Evolutionary conservation across 2,888 invertebrate genomes (phyloP).

Genomic region (Tetranychus piercei): DNA sequence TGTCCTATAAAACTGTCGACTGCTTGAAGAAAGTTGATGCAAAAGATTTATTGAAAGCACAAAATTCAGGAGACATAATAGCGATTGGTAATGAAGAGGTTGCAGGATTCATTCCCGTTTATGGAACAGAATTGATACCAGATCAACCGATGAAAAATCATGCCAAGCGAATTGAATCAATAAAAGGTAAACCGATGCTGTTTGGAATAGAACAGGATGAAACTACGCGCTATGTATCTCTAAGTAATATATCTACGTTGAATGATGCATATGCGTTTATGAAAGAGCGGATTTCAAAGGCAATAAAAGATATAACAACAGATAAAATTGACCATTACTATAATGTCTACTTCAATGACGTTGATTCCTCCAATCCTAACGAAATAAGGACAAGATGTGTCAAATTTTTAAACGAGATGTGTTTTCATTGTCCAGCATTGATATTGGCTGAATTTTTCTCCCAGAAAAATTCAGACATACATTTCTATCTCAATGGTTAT

Average conservation of each 20-base stretch:
- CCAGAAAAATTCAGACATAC: not conserved
- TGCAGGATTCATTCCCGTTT: not conserved
- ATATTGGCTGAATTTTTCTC: not conserved
- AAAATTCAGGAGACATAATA: not conserved
- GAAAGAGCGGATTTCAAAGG: too few relatives aligned
- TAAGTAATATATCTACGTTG: too few relatives aligned
- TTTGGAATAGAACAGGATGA: not conserved
- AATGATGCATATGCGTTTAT: too few relatives aligned
- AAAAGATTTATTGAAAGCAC: not conserved
- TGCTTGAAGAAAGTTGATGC: not conserved
- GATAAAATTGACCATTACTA: too few relatives aligned
- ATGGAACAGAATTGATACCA: not conserved
- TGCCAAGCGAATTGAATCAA: not conserved
- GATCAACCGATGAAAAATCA: not conserved
- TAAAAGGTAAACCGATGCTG: not conserved
- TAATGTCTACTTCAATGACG: too few relatives aligned
- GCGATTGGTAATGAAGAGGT: not conserved
- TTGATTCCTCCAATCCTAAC: too few relatives aligned
- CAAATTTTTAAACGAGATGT: not conserved
- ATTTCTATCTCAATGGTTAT: not conserved
- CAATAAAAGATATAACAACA: too few relatives aligned
- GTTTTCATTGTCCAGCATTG: not conserved
- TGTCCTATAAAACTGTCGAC: not conserved
- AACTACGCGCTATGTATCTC: not conserved
- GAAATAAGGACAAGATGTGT: too few relatives aligned